These are phyloP conservation scores for Tipula vernalis DNA, from an alignment of 2,888 invertebrate species.

Conservation along the genomic window DNA sequence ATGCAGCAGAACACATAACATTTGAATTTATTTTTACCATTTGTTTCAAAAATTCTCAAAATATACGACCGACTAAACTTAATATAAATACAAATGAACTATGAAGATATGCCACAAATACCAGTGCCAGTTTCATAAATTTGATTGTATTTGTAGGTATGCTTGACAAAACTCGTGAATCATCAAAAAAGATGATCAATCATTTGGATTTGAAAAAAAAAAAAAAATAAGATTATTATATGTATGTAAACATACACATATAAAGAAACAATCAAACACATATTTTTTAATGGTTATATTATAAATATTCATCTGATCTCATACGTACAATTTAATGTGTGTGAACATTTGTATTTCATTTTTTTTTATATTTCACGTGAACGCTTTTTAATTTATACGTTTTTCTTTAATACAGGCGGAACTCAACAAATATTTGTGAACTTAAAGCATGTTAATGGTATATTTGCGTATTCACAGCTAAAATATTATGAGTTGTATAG, in stretches of 20 bases:
- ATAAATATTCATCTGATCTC: constrained; percentile 4
- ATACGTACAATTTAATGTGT: neutral
- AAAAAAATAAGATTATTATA: neutral
- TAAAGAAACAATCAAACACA: neutral
- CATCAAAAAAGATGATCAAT: neutral
- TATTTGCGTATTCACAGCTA: neutral
- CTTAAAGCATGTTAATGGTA: neutral
- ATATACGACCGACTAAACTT: neutral
- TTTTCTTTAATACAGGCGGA: neutral
- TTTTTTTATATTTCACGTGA: neutral
- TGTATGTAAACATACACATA: neutral
- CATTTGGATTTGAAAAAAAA: neutral
- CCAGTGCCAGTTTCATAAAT: neutral
- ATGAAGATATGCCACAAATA: neutral
- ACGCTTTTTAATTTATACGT: neutral
- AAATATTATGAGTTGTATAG: neutral
- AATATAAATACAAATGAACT: neutral
- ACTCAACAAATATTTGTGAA: neutral
- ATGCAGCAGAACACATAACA: neutral
- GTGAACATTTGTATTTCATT: neutral
- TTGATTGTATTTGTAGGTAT: neutral
- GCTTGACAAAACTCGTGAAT: neutral
- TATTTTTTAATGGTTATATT: neutral
- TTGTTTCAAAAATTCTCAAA: neutral
- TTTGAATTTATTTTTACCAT: neutral